Evolutionary conservation across 2,888 invertebrate species (phyloP).

Genomic region (Nezara viridula): DNA sequence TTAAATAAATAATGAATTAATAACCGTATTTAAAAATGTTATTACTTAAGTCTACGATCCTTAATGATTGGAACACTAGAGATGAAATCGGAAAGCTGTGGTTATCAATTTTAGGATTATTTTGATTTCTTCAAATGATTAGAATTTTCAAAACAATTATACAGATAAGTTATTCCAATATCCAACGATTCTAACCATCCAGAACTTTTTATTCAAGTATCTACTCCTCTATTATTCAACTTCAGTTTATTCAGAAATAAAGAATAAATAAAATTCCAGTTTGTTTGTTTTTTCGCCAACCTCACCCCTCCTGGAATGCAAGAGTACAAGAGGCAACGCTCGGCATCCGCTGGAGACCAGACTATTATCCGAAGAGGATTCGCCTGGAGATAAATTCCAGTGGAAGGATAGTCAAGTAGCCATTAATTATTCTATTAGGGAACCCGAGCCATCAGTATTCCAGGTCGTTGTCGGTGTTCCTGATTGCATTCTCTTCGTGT

Average conservation of each 20-base stretch:
- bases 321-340: neutral
- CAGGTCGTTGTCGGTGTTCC: neutral
- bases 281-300: neutral
- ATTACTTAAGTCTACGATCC: no score
- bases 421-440: conserved; percentile 49
- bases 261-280: neutral
- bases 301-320: neutral
- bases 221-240: neutral
- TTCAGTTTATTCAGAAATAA: neutral
- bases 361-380: neutral
- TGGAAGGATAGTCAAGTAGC: conserved; percentile 14
- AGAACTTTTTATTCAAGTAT: neutral
- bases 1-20: no score
- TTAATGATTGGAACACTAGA: no score
- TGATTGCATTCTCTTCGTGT: neutral
- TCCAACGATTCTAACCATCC: neutral
- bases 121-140: no score
- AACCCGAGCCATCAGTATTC: conserved; percentile 30
- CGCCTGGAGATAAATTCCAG: neutral
- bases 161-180: neutral
- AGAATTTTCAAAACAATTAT: no score
- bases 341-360: neutral
- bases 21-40: no score
- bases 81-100: no score
- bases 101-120: no score